Evolutionary conservation across 2,888 invertebrate species (phyloP).

Genomic region (Perizoma flavofasciatum): DNA sequence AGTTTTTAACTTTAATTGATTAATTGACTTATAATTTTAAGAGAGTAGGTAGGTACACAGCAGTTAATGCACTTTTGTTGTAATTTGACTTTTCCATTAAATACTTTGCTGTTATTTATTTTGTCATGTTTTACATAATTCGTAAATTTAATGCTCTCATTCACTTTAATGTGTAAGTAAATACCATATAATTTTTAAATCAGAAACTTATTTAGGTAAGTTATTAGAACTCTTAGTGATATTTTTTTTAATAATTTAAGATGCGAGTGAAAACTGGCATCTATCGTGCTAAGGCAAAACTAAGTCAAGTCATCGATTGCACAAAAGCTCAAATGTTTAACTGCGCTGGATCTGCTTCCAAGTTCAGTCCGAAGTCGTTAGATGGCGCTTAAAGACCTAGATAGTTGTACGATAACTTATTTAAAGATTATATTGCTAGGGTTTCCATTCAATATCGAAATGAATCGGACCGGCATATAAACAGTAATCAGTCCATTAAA

Average conservation of each 20-base stretch:
- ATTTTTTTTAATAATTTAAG: background rate
- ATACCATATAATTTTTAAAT: no score
- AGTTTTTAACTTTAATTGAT: no score
- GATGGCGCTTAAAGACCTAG: slow-evolving; percentile 2
- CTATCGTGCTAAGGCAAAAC: slow-evolving; percentile 10
- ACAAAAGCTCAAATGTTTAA: slow-evolving; percentile 1
- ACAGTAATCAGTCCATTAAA: slow-evolving; percentile 54
- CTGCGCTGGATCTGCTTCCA: background rate
- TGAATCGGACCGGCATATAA: slow-evolving; percentile 31
- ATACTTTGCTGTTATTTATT: no score
- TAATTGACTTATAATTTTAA: no score
- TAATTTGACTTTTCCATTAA: no score
- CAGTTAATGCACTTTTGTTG: no score
- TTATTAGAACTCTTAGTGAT: no score
- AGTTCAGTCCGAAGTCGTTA: slow-evolving; percentile 2
- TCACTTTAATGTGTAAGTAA: no score
- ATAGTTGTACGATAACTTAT: background rate
- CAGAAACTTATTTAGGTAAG: no score
- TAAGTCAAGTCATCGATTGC: background rate
- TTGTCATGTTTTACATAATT: no score
- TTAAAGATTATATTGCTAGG: background rate
- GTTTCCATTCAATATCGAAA: slow-evolving; percentile 17
- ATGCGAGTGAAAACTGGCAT: slow-evolving; percentile 13
- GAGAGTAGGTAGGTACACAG: no score
- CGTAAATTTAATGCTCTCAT: no score